These are phyloP conservation scores for Gambusia holbrooki DNA, from an alignment of 2,113 vertebrate species.

Conservation along the genomic window DNA sequence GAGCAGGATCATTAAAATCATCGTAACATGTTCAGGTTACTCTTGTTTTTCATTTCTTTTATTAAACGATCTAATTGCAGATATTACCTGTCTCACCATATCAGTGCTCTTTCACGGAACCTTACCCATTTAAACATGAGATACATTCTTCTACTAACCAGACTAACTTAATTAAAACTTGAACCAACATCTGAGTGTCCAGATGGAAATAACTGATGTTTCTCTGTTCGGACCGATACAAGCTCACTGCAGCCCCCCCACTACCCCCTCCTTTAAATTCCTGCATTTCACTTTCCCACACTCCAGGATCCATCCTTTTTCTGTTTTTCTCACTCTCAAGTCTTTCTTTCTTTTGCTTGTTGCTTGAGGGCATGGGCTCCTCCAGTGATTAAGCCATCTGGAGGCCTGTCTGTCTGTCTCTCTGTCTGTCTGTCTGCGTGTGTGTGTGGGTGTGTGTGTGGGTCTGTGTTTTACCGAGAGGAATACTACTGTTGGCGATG, in stretches of 20 bases:
- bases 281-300: slow-evolving; percentile 66
- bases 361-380: slow-evolving; percentile 62
- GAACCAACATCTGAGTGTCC: slow-evolving; percentile 19
- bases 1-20: no score
- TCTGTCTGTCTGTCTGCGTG: neutral
- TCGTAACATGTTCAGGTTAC: no score
- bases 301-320: slow-evolving; percentile 53
- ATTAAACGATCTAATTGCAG: no score
- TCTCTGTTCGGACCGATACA: slow-evolving; percentile 9
- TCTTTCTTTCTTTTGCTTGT: slow-evolving; percentile 37
- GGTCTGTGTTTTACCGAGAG: slow-evolving; percentile 20
- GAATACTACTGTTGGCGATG: slow-evolving; percentile 59
- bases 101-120: no score
- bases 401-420: slow-evolving; percentile 58
- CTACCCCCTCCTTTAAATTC: slow-evolving; percentile 19
- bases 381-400: slow-evolving; percentile 71
- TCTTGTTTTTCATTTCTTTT: no score
- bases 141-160: slow-evolving; percentile 36
- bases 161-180: slow-evolving; percentile 47
- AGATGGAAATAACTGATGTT: slow-evolving; percentile 6
- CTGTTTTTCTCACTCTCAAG: slow-evolving; percentile 40
- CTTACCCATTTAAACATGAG: no score
- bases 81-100: no score
- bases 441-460: neutral
- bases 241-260: slow-evolving; percentile 8